Evolutionary conservation across 1,140 invertebrate genomes (phyloP).

Genomic region (Cydia splendana): DNA sequence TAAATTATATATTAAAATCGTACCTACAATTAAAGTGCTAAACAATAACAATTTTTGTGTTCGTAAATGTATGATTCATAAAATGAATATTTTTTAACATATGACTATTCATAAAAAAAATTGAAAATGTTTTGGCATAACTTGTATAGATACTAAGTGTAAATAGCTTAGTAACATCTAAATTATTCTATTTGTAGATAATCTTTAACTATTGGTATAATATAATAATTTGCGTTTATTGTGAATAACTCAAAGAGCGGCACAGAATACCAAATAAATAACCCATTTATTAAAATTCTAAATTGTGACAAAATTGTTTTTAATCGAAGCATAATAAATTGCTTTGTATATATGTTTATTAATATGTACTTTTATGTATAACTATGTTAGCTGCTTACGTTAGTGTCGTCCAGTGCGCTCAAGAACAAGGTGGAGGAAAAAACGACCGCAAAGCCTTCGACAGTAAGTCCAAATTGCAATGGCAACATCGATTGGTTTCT

Average conservation of each 20-base stretch:
- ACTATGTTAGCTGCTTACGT: conserved; percentile 65
- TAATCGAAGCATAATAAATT: conserved; percentile 12
- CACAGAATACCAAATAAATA: conserved; percentile 17
- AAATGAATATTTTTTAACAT: neutral
- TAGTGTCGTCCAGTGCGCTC: conserved; percentile 60
- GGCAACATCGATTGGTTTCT: conserved; percentile 29
- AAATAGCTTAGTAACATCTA: conserved; percentile 3
- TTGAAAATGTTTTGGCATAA: neutral
- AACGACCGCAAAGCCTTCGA: conserved; percentile 48
- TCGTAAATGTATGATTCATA: neutral
- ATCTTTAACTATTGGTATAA: neutral
- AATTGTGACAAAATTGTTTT: conserved; percentile 19
- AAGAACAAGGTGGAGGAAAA: conserved; percentile 47
- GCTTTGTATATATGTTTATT: conserved; percentile 44
- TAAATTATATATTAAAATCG: neutral
- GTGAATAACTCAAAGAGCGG: conserved; percentile 16
- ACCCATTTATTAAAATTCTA: conserved; percentile 20
- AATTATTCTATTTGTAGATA: neutral
- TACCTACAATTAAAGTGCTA: conserved; percentile 12
- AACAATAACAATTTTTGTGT: conserved; percentile 10
- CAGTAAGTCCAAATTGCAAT: conserved; percentile 56
- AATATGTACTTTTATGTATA: conserved; percentile 44
- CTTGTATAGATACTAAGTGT: neutral
- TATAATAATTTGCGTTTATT: neutral
- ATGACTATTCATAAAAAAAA: no score